Conservation (phyloP, 1,140 invertebrate species). For the Elymnias hypermnestra region DNA sequence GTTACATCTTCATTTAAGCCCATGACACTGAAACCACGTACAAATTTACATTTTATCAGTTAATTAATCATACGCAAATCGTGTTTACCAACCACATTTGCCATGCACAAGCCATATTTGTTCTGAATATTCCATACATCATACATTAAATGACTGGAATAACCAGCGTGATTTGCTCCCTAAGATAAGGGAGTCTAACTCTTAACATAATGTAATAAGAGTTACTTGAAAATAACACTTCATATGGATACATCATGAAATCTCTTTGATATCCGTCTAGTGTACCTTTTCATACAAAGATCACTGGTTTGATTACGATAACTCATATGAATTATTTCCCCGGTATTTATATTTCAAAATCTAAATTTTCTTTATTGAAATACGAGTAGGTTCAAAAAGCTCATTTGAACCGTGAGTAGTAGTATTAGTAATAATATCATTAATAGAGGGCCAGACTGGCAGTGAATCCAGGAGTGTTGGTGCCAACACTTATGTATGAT, state of each 20-base stretch:
- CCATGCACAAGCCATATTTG: conserved; percentile 34
- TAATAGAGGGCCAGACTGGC: no score
- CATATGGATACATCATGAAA: conserved; percentile 4
- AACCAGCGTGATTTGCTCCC: conserved; percentile 2
- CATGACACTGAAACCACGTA: conserved; percentile 6
- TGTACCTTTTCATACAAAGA: conserved; percentile 13
- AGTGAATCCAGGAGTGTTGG: no score
- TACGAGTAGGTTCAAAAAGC: no score
- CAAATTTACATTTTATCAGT: conserved; percentile 22
- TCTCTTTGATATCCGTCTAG: conserved; percentile 14
- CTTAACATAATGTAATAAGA: not conserved
- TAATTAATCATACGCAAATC: conserved; percentile 34
- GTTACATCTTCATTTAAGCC: conserved; percentile 4
- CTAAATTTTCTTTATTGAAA: no score
- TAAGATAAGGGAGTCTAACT: not conserved
- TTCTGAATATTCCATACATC: conserved; percentile 29
- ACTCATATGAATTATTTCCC: no score
- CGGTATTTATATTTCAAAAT: no score
- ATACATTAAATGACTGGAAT: conserved; percentile 16
- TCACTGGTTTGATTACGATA: conserved; percentile 1
- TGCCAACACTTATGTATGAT: no score
- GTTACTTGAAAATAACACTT: not conserved
- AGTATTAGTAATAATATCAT: no score
- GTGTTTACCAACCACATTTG: conserved; percentile 29
- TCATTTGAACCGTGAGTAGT: no score